Evolutionary conservation across 2,797 vertebrate species (phyloP), one percentile per base, ranked within the genome.

Genomic region (Phrynocephalus guinanensis): DNA sequence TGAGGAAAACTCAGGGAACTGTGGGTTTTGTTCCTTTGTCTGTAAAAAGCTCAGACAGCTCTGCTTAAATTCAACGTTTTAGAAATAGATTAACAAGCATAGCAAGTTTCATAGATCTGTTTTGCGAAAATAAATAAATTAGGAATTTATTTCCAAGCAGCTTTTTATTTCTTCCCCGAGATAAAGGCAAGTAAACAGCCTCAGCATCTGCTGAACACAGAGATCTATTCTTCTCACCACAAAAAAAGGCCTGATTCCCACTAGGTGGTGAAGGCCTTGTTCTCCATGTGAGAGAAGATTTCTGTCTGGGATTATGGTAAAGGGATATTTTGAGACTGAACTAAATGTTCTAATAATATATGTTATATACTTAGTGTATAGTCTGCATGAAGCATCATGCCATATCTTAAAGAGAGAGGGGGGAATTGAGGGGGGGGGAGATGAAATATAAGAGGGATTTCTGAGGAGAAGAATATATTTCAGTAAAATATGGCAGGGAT

Each of bases 331-430:
- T 44, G 16, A 86, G 10, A 56, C 0, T 90, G 33, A 86, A 38
- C 7, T 76, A 52, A 3, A 76, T 89, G 86, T 85, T 6, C 79
- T 87, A 86, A 85, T 71, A 44, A 67, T 75, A 81, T 26, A 87
- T 83, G 80, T 88, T 3, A 28, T 84, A 77, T 88, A 16, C 28
- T 8, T 28, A 26, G 16, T 44, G 8, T 20, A 77, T 73, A 11
- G 22, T 30, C 83, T 84, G 0, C 63, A 30, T 78, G 38, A 38
- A 89, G 20, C 22, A 91, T 79, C 76, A 20, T 18, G 86, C 82
- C n/a, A 8, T 72, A 56, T 80, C 20, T 79, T 56, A 63, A 66
- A 33, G 9, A 13, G 56, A 30, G 56, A 71, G 0, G 33, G 22
- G 38, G 22, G 11, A 48, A 44, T 44, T 3, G 38, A 56, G 52